Percentiles rank a stretch among this genome's conserved stretches.
Conservation (phyloP, 2,113 vertebrate species). For the Caracal caracal region DNA sequence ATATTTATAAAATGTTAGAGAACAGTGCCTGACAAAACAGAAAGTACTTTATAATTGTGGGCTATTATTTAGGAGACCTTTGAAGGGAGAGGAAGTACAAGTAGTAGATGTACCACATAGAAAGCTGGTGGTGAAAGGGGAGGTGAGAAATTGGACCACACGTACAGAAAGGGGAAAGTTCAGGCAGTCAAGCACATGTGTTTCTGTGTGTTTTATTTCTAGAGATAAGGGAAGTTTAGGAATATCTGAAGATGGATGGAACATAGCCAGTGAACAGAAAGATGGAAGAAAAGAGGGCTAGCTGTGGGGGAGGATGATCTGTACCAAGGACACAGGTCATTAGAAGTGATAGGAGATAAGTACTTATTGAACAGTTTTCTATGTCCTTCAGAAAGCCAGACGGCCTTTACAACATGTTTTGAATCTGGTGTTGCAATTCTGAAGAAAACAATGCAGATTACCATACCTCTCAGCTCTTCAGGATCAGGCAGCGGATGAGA, state of each 20-base stretch:
- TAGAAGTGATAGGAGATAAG: background rate
- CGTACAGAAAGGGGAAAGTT: background rate
- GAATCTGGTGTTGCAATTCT: background rate
- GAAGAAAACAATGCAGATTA: background rate
- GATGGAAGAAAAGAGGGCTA: background rate
- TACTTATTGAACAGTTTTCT: background rate
- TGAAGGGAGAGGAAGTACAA: background rate
- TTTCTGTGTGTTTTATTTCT: background rate
- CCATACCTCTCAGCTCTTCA: background rate
- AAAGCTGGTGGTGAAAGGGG: background rate
- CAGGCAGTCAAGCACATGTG: background rate
- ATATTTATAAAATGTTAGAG: background rate
- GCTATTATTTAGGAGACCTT: background rate
- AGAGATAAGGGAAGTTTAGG: background rate
- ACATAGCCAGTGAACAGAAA: background rate
- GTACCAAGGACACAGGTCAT: background rate
- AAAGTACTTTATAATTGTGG: background rate
- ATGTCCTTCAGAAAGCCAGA: background rate
- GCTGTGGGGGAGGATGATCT: background rate
- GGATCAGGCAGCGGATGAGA: background rate
- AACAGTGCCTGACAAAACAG: background rate
- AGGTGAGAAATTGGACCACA: background rate
- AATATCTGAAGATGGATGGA: background rate
- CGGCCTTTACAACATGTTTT: background rate
- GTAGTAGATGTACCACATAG: accelerated